These are phyloP conservation scores for Lucifuga dentata DNA, from an alignment of 2,113 vertebrate species.

Conservation along the genomic window DNA sequence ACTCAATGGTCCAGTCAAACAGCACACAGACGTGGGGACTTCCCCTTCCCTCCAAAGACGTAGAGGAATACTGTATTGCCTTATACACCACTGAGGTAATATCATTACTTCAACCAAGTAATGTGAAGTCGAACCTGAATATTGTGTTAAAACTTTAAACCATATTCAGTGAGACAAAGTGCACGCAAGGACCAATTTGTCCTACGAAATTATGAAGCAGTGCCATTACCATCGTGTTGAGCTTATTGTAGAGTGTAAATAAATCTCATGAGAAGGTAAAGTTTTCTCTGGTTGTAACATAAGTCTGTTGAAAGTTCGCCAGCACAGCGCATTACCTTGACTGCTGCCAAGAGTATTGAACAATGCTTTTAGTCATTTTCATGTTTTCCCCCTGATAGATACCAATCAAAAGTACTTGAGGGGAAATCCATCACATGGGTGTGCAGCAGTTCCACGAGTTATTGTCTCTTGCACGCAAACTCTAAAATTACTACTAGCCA, in stretches of 20 bases:
- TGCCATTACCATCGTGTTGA: conserved; percentile 21
- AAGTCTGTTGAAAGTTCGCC: conserved; percentile 33
- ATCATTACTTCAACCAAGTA: conserved; percentile 76
- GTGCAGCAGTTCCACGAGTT: conserved; percentile 42
- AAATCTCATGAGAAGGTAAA: conserved; percentile 24
- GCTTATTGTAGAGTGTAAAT: conserved; percentile 36
- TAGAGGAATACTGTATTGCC: conserved; percentile 78
- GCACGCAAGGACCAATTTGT: conserved; percentile 39
- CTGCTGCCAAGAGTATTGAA: conserved; percentile 49
- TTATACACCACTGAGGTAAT: conserved; percentile 80
- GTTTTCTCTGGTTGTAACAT: conserved; percentile 37
- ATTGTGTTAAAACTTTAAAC: conserved; percentile 52
- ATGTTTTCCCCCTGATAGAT: conserved; percentile 41
- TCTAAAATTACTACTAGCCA: conserved; percentile 60
- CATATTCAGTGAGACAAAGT: conserved; percentile 36
- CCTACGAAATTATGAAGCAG: conserved; percentile 22
- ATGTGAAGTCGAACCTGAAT: conserved; percentile 63
- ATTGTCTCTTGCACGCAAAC: conserved; percentile 70
- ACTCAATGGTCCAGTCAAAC: conserved; percentile 79
- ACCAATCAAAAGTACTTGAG: conserved; percentile 60
- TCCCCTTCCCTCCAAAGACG: conserved; percentile 79
- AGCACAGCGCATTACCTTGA: conserved; percentile 24
- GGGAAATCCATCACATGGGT: conserved; percentile 62
- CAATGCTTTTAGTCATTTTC: conserved; percentile 58
- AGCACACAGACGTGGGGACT: conserved; percentile 78